Percentiles rank a stretch among this genome's conserved stretches.
These are phyloP conservation scores for Lingula anatina DNA, from an alignment of 2,888 invertebrate species.

Conservation along the genomic window DNA sequence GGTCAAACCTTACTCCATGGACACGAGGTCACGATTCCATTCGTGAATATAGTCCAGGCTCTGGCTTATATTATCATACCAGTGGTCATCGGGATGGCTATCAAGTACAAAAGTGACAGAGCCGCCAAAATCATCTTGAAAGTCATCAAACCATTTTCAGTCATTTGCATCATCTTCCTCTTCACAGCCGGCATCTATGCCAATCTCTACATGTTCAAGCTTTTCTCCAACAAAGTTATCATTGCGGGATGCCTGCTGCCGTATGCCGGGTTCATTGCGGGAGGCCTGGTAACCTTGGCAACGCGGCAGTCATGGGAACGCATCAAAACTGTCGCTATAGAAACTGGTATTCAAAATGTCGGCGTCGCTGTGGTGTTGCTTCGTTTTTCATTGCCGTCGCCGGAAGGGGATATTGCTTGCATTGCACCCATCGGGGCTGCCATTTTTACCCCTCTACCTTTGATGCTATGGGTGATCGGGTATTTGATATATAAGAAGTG, in stretches of 20 bases:
- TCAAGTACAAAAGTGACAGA: slow-evolving; percentile 41
- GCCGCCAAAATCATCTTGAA: slow-evolving; percentile 44
- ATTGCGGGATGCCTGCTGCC: slow-evolving; percentile 52
- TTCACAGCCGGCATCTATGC: slow-evolving; percentile 52
- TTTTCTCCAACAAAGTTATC: slow-evolving; percentile 43
- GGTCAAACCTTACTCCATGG: too few species aligned
- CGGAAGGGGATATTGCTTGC: slow-evolving; percentile 64
- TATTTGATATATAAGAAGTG: too few species aligned
- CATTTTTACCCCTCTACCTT: slow-evolving; percentile 38
- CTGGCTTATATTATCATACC: slow-evolving; percentile 53
- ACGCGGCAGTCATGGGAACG: slow-evolving; percentile 48
- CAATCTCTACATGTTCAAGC: slow-evolving; percentile 52
- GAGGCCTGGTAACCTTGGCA: slow-evolving; percentile 40
- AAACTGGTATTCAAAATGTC: slow-evolving; percentile 82
- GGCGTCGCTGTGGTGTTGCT: slow-evolving; percentile 53
- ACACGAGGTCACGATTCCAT: slow-evolving; percentile 49
- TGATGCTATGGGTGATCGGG: slow-evolving; percentile 25
- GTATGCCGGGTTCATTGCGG: slow-evolving; percentile 54
- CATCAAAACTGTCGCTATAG: slow-evolving; percentile 74
- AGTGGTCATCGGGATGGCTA: slow-evolving; percentile 52
- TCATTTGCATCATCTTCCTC: slow-evolving; percentile 52
- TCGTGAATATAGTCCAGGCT: slow-evolving; percentile 51
- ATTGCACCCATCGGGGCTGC: slow-evolving; percentile 41
- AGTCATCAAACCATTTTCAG: slow-evolving; percentile 50
- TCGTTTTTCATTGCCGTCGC: slow-evolving; percentile 33